Percentiles rank a stretch among this genome's conserved stretches.
Evolutionary conservation across 2,888 invertebrate species (phyloP).

Genomic region (Quadroppia sp.): DNA sequence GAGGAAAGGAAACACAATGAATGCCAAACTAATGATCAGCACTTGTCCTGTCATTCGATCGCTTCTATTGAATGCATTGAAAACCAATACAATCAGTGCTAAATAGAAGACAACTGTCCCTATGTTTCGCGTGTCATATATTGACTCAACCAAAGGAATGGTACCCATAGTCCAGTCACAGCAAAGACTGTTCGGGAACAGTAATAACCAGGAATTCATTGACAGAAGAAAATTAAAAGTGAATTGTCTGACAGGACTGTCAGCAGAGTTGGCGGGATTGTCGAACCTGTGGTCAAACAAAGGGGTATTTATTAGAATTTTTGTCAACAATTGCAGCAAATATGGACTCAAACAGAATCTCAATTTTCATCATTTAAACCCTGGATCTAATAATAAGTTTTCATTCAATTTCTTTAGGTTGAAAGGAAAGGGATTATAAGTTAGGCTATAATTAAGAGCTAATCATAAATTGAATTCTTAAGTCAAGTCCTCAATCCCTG

Average conservation of each 20-base stretch:
- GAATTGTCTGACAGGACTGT: conserved; percentile 75
- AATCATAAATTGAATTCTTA: too few species aligned
- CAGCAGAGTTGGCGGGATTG: conserved; percentile 89
- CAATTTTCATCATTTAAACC: too few species aligned
- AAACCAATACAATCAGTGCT: conserved; percentile 52
- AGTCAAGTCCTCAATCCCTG: not conserved
- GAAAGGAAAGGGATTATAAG: too few species aligned
- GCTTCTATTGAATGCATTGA: conserved; percentile 47
- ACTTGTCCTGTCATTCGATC: conserved; percentile 63
- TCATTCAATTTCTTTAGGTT: too few species aligned
- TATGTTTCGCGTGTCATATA: conserved; percentile 74
- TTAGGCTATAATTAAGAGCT: too few species aligned
- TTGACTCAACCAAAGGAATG: conserved; percentile 73
- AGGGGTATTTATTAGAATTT: conserved; percentile 18
- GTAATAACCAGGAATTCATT: conserved; percentile 81
- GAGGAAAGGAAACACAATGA: conserved; percentile 83
- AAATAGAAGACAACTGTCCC: conserved; percentile 68
- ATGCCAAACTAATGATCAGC: conserved; percentile 73
- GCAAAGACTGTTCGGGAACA: conserved; percentile 83
- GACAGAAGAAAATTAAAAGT: conserved; percentile 89
- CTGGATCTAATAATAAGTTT: too few species aligned
- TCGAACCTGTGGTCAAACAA: conserved; percentile 66
- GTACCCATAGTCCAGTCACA: conserved; percentile 99
- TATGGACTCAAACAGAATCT: too few species aligned
- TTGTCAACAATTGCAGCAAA: too few species aligned